Evolutionary conservation across 2,113 vertebrate genomes (phyloP).

Genomic region (Halcyon malimbica): DNA sequence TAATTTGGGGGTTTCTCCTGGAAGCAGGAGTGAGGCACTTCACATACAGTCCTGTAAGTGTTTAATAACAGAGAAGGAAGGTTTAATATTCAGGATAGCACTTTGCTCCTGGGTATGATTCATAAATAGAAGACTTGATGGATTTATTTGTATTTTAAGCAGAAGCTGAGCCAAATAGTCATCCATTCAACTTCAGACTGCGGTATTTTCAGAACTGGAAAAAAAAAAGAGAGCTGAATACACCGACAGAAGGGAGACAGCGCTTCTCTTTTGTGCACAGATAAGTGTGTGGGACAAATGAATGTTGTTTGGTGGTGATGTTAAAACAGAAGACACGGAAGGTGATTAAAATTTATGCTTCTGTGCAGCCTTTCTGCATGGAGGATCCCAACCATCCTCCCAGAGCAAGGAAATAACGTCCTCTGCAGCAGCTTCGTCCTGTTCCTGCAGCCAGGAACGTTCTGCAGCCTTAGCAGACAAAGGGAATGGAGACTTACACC

Average conservation of each 20-base stretch:
- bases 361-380: neutral
- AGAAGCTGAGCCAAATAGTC: neutral
- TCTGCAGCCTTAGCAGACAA: neutral
- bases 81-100: neutral
- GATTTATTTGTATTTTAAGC: slow-evolving; percentile 13
- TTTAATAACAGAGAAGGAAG: neutral
- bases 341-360: neutral
- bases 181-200: neutral
- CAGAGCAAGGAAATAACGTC: neutral
- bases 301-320: fast-evolving
- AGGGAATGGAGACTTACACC: neutral
- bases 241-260: neutral
- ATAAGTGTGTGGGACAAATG: neutral
- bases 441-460: neutral
- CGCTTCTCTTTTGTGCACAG: neutral
- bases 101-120: neutral
- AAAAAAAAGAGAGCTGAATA: neutral
- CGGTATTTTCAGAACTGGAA: neutral
- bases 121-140: neutral
- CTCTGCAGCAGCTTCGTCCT: neutral
- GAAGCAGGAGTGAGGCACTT: neutral
- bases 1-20: neutral
- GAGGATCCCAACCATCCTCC: neutral
- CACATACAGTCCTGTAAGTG: neutral
- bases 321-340: neutral